These are phyloP conservation scores for Chironomus tentans DNA, from an alignment of 2,888 invertebrate genomes.

Conservation along the genomic window DNA sequence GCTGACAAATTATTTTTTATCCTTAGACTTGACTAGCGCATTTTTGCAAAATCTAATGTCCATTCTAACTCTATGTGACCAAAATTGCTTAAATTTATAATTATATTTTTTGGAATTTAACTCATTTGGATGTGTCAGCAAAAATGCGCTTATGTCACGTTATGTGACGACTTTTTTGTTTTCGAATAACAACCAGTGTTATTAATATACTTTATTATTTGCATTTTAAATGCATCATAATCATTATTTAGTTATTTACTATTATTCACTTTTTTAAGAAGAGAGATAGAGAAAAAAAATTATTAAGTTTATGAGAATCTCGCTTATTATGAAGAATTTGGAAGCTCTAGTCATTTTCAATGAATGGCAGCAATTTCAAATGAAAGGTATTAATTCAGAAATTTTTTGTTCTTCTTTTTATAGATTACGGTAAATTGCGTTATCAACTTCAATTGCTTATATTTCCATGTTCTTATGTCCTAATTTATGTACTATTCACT, in stretches of 20 bases:
- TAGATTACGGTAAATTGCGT: slow-evolving; percentile 27
- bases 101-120: too few species aligned
- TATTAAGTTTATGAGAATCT: neutral
- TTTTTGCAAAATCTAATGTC: neutral
- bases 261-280: too few species aligned
- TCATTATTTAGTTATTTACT: too few species aligned
- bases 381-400: slow-evolving; percentile 17
- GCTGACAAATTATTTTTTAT: neutral
- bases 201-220: too few species aligned
- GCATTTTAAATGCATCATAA: too few species aligned
- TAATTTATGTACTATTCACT: too few species aligned
- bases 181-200: too few species aligned
- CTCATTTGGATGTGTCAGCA: too few species aligned
- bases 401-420: slow-evolving; percentile 24
- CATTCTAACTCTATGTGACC: too few species aligned
- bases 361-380: neutral
- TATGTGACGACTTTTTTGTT: too few species aligned
- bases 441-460: slow-evolving; percentile 1
- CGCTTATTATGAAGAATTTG: neutral
- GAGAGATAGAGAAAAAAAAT: neutral
- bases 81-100: too few species aligned
- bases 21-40: neutral
- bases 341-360: neutral
- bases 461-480: neutral
- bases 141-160: too few species aligned